Conservation (phyloP, 2,888 invertebrate genomes). For the Nycteola revayana region DNA sequence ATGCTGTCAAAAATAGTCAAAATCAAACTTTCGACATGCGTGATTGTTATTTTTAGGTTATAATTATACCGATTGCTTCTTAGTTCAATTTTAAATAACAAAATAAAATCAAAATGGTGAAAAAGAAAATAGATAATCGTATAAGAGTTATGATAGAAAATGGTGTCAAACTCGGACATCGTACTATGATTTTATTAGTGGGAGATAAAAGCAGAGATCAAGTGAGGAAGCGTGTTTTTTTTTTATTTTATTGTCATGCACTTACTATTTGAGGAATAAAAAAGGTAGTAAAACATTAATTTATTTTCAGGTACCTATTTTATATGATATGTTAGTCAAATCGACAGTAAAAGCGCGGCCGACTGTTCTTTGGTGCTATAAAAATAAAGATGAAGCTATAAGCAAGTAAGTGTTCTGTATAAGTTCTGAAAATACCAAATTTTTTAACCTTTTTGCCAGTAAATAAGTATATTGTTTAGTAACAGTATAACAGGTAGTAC, state of each 20-base stretch:
- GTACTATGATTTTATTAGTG: conserved; percentile 96
- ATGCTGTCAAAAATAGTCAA: too few relatives aligned
- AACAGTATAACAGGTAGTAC: too few relatives aligned
- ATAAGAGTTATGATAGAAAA: conserved; percentile 98
- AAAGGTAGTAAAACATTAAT: conserved; percentile 1
- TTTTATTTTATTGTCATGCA: conserved; percentile 1
- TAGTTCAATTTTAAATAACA: too few relatives aligned
- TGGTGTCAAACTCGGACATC: conserved; percentile 94
- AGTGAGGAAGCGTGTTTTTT: conserved; percentile 73
- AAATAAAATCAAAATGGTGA: conserved; percentile 94
- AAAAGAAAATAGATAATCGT: conserved; percentile 98
- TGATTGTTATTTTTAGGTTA: conserved; percentile 50
- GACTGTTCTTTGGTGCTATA: conserved; percentile 99
- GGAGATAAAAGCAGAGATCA: conserved; percentile 98
- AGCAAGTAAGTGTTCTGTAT: conserved; percentile 89
- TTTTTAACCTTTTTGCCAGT: too few relatives aligned
- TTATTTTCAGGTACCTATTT: conserved; percentile 90
- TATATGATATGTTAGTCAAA: conserved; percentile 98
- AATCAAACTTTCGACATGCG: too few relatives aligned
- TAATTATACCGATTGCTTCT: too few relatives aligned
- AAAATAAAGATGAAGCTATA: conserved; percentile 94
- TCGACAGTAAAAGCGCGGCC: conserved; percentile 96
- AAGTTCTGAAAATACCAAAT: background rate
- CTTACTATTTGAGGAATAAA: too few relatives aligned
- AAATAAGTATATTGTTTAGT: too few relatives aligned